Evolutionary conservation across 2,113 vertebrate genomes (phyloP).

Genomic region (Scopus umbretta): DNA sequence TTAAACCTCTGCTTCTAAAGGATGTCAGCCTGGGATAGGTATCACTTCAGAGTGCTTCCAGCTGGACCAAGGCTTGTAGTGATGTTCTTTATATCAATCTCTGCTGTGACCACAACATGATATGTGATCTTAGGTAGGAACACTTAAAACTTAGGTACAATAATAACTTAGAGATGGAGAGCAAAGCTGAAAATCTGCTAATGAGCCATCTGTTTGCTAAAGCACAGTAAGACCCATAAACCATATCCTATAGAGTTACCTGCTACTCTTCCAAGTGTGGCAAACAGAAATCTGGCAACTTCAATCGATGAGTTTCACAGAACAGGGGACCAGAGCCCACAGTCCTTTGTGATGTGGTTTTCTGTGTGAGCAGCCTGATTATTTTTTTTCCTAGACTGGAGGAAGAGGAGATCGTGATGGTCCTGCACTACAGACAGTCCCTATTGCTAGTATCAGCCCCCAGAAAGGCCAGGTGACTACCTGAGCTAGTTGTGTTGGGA

Average conservation of each 20-base stretch:
- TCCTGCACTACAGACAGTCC: neutral
- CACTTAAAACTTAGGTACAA: neutral
- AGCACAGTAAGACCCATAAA: neutral
- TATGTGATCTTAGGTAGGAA: neutral
- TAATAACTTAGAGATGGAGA: neutral
- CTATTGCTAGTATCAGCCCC: neutral
- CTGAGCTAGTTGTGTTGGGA: neutral
- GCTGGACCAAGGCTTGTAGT: neutral
- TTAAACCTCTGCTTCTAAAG: neutral
- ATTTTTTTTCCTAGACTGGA: conserved; percentile 31
- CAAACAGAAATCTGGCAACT: neutral
- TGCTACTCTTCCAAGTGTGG: neutral
- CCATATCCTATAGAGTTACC: neutral
- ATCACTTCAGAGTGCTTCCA: neutral
- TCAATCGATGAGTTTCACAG: neutral
- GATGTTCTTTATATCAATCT: neutral
- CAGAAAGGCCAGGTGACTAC: neutral
- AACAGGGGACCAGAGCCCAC: neutral
- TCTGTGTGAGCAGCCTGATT: neutral
- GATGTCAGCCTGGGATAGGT: neutral
- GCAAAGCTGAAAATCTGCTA: neutral
- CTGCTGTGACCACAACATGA: neutral
- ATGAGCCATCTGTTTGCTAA: neutral
- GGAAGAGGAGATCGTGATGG: conserved; percentile 1
- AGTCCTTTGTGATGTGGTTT: neutral